Percentiles rank a stretch among this genome's conserved stretches.
phyloP scores from a whole-genome alignment of 1,140 invertebrate genomes.

The Nasonia longicornis region DNA sequence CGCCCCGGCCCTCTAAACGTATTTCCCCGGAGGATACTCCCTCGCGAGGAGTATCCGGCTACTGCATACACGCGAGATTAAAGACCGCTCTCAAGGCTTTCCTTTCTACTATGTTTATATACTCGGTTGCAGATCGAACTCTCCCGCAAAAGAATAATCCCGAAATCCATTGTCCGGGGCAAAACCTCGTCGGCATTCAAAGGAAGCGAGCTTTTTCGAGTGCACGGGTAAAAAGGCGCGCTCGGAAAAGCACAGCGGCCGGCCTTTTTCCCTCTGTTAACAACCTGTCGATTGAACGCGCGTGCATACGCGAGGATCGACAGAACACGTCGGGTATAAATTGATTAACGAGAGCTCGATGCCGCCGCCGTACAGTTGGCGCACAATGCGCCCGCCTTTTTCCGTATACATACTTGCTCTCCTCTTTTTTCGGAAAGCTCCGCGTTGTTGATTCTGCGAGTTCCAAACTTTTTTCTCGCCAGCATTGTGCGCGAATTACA shows the following conservation, averaged over 20 bases:
- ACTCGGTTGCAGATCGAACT: too few relatives aligned
- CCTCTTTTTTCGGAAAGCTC: slow-evolving; percentile 1
- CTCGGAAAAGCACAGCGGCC: background rate
- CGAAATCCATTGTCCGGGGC: background rate
- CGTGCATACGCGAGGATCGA: background rate
- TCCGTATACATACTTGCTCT: background rate
- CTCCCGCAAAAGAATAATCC: background rate
- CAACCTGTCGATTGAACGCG: slow-evolving; percentile 29
- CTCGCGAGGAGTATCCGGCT: slow-evolving; percentile 22
- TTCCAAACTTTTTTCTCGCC: slow-evolving; percentile 5
- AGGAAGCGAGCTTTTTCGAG: background rate
- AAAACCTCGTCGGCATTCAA: too few relatives aligned
- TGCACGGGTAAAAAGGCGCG: background rate
- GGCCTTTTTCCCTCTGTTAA: slow-evolving; percentile 11
- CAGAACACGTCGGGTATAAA: slow-evolving; percentile 25
- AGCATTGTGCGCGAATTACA: slow-evolving; percentile 20
- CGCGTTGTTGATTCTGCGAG: background rate
- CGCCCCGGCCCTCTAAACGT: slow-evolving; percentile 34
- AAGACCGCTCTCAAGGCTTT: slow-evolving; percentile 37
- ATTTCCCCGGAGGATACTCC: slow-evolving; percentile 47
- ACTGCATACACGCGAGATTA: slow-evolving; percentile 41
- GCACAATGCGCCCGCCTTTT: background rate
- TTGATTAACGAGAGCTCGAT: slow-evolving; percentile 37
- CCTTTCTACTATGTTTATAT: background rate
- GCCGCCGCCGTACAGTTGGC: background rate